Evolutionary conservation across 2,113 vertebrate species (phyloP).

Genomic region (Hippocampus barbouri): DNA sequence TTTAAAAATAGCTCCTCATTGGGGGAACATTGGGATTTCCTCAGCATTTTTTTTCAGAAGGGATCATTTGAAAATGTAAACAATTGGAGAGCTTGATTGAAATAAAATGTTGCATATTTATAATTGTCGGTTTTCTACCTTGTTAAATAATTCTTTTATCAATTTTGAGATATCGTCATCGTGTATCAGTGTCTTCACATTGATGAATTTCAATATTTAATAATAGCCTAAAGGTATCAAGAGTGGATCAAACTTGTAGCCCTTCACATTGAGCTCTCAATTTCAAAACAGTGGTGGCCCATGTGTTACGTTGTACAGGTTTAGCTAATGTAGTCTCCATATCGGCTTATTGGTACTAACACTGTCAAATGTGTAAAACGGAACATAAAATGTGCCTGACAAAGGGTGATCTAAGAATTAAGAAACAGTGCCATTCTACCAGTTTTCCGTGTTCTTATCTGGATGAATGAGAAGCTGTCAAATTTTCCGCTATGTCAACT

Average conservation of each 20-base stretch:
- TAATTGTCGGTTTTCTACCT: too few species aligned
- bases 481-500: slow-evolving; percentile 47
- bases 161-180: too few species aligned
- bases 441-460: slow-evolving; percentile 54
- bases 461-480: slow-evolving; percentile 55
- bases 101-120: too few species aligned
- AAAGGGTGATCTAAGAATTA: slow-evolving; percentile 49
- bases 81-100: too few species aligned
- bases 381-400: slow-evolving; percentile 48
- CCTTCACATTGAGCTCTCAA: not conserved
- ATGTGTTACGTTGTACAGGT: not conserved
- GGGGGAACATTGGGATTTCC: too few species aligned
- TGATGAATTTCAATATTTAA: too few species aligned
- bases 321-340: not conserved
- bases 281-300: not conserved
- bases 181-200: too few species aligned
- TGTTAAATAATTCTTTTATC: too few species aligned
- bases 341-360: not conserved
- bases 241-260: not conserved
- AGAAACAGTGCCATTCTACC: slow-evolving; percentile 58
- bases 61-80: too few species aligned
- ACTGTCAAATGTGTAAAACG: slow-evolving; percentile 11
- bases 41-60: too few species aligned
- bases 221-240: too few species aligned
- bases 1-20: too few species aligned